phyloP scores from a whole-genome alignment of 2,113 vertebrate genomes.

The Pyxicephalus adspersus region DNA sequence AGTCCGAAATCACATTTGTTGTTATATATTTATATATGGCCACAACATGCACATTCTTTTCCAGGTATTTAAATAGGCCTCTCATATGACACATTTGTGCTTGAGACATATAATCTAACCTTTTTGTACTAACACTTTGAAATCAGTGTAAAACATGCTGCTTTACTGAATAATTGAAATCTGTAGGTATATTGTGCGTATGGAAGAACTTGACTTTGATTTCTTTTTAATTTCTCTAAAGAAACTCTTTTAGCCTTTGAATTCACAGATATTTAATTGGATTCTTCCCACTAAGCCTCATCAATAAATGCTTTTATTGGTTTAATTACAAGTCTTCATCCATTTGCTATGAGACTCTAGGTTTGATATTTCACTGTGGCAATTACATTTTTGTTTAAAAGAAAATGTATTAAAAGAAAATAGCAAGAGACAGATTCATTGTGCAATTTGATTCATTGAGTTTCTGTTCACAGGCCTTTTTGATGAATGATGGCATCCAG shows the following conservation, averaged over 20 bases:
- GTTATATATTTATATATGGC: no score
- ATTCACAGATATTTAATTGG: conserved; percentile 64
- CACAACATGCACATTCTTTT: no score
- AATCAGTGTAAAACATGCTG: conserved; percentile 9
- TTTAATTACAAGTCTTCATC: conserved; percentile 74
- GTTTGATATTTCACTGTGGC: conserved; percentile 71
- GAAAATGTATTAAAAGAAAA: conserved; percentile 70
- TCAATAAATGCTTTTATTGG: conserved; percentile 64
- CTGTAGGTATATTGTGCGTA: conserved; percentile 18
- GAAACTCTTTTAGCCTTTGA: neutral
- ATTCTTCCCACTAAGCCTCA: conserved; percentile 67
- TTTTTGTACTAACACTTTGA: neutral
- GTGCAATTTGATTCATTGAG: conserved; percentile 73
- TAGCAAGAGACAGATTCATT: conserved; percentile 65
- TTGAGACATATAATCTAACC: no score
- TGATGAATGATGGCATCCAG: conserved; percentile 69
- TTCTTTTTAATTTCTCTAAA: conserved; percentile 31
- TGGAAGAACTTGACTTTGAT: conserved; percentile 22
- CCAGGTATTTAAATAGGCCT: no score
- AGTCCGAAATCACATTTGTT: no score
- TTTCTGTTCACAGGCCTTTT: conserved; percentile 65
- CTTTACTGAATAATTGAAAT: conserved; percentile 7
- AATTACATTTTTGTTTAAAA: conserved; percentile 73
- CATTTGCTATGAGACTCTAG: conserved; percentile 70
- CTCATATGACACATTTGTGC: no score